A percentile compares a stretch with the other conserved stretches of the same genome.
These are phyloP conservation scores for Acanthurus lineatus DNA, from an alignment of 2,797 vertebrate species.

Conservation along the genomic window DNA sequence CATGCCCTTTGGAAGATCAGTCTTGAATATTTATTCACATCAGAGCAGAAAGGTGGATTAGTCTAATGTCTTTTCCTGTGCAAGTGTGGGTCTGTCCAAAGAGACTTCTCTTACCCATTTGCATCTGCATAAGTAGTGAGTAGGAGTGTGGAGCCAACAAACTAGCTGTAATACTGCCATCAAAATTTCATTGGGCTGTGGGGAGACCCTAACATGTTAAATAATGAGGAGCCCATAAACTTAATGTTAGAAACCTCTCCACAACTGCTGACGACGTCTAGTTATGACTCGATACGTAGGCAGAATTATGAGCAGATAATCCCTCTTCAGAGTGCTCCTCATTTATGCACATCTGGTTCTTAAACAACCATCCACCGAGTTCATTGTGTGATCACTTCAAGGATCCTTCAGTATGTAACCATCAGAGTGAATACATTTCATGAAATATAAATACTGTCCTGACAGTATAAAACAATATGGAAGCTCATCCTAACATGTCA, in stretches of 20 bases:
- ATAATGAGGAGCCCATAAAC: constrained; percentile 81
- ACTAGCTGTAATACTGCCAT: constrained; percentile 72
- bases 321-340: constrained; percentile 49
- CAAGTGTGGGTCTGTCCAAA: constrained; percentile 42
- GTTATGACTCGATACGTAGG: constrained; percentile 69
- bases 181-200: constrained; percentile 78
- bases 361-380: constrained; percentile 31
- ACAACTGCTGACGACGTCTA: constrained; percentile 71
- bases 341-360: constrained; percentile 61
- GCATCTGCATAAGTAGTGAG: constrained; percentile 61
- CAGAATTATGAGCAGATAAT: constrained; percentile 70
- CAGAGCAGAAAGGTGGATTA: constrained; percentile 54
- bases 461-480: not conserved
- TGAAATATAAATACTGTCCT: constrained; percentile 7
- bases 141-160: constrained; percentile 70
- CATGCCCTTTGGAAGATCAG: constrained; percentile 31
- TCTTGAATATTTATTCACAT: constrained; percentile 39
- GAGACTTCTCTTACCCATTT: constrained; percentile 56
- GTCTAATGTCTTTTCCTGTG: constrained; percentile 38
- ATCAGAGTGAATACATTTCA: not conserved
- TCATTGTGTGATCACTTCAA: constrained; percentile 24
- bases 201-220: constrained; percentile 82
- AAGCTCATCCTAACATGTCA: not conserved
- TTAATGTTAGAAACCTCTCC: constrained; percentile 73
- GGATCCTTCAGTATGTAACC: not conserved